These are phyloP conservation scores for Manis crassicaudata DNA, from an alignment of 2,797 vertebrate genomes.

Conservation along the genomic window DNA sequence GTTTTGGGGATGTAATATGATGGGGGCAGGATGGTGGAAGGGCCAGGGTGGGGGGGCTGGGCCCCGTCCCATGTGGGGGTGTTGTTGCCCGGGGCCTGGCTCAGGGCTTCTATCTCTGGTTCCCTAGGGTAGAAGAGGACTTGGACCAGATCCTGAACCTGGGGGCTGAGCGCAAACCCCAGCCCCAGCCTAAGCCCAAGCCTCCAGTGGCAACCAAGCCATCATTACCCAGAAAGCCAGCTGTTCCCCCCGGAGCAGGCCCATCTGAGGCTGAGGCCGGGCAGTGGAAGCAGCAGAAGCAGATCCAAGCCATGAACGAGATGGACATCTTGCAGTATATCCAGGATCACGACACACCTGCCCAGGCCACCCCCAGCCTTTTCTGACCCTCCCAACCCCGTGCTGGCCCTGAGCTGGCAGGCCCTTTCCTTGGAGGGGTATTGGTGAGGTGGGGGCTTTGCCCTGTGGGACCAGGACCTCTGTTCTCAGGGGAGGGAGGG, in stretches of 20 bases:
- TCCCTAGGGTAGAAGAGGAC: slow-evolving; percentile 89
- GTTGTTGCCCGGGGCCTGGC: neutral
- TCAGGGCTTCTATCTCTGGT: slow-evolving; percentile 56
- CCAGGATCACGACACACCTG: slow-evolving; percentile 86
- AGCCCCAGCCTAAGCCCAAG: slow-evolving; percentile 70
- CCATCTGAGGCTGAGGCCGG: neutral
- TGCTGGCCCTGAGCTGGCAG: neutral
- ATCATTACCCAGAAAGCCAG: slow-evolving; percentile 82
- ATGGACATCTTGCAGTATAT: slow-evolving; percentile 91
- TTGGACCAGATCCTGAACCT: slow-evolving; percentile 88
- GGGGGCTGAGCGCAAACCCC: slow-evolving; percentile 79
- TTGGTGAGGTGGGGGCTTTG: neutral
- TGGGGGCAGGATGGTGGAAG: accelerated
- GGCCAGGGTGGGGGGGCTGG: accelerated
- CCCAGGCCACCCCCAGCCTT: slow-evolving; percentile 85
- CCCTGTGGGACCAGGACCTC: neutral
- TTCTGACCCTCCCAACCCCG: slow-evolving; percentile 82
- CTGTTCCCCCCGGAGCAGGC: neutral
- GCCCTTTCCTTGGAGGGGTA: neutral
- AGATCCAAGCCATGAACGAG: slow-evolving; percentile 87
- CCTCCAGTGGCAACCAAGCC: slow-evolving; percentile 85
- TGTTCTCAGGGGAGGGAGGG: neutral
- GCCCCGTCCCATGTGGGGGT: accelerated
- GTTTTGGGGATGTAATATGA: neutral
- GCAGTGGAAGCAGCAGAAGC: slow-evolving; percentile 73